Percentiles rank a stretch among this genome's conserved stretches.
Evolutionary conservation across 2,113 vertebrate genomes (phyloP).

Genomic region (Charadrius vociferus): DNA sequence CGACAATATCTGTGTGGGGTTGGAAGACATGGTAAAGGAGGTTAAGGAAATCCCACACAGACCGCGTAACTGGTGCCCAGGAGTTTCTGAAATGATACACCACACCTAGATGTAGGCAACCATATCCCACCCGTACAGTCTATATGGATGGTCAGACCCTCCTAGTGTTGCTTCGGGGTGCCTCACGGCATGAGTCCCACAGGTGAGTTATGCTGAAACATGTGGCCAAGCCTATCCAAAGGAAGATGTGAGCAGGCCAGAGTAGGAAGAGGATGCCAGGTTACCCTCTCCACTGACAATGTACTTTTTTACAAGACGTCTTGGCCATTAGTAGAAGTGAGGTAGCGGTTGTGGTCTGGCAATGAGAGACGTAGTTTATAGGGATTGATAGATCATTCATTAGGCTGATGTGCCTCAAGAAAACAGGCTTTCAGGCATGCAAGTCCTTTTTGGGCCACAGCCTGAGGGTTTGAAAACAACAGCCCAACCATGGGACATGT

Average conservation of each 20-base stretch:
- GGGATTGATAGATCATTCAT: not conserved
- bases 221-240: not conserved
- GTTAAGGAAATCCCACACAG: not conserved
- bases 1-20: not conserved
- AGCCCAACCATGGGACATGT: no score
- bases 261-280: not conserved
- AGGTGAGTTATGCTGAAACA: not conserved
- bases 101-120: not conserved
- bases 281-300: not conserved
- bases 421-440: not conserved
- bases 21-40: not conserved
- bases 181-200: not conserved
- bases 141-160: not conserved
- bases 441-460: not conserved
- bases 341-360: not conserved
- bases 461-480: not conserved
- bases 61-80: not conserved
- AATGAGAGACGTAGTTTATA: not conserved
- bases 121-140: not conserved
- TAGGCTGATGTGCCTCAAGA: not conserved
- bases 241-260: not conserved
- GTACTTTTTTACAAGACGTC: not conserved
- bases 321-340: not conserved
- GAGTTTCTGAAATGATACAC: not conserved
- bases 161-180: rapidly evolving